These are phyloP conservation scores for Picus viridis DNA, from an alignment of 2,797 vertebrate species.

Conservation along the genomic window DNA sequence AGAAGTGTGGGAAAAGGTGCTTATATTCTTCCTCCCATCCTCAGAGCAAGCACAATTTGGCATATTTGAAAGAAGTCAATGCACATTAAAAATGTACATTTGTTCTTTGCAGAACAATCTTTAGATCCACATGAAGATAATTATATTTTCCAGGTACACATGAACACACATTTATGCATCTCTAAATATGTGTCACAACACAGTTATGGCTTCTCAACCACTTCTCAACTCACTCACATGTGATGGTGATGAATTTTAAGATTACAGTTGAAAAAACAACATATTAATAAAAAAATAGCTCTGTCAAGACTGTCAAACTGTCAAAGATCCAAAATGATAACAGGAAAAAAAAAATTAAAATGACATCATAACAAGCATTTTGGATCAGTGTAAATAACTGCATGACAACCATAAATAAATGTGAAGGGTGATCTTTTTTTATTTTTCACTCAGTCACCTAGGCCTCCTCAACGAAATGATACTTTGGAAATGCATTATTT, in stretches of 20 bases:
- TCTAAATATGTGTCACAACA: constrained; percentile 31
- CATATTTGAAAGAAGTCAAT: constrained; percentile 33
- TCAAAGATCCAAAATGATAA: constrained; percentile 46
- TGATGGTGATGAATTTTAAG: constrained; percentile 18
- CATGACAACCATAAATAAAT: constrained; percentile 29
- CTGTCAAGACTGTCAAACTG: constrained; percentile 6
- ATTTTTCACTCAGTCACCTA: constrained; percentile 73
- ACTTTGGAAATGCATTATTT: constrained; percentile 25
- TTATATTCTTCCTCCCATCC: constrained; percentile 26
- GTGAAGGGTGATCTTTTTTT: constrained; percentile 30
- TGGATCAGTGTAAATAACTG: constrained; percentile 32
- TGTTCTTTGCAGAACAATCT: not conserved
- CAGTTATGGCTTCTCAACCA: constrained; percentile 1
- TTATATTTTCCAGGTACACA: not conserved
- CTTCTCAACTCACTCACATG: constrained; percentile 24
- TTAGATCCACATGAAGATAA: not conserved
- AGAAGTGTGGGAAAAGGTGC: not conserved
- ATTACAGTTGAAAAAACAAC: not conserved
- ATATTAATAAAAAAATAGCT: not conserved
- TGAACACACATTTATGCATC: constrained; percentile 8
- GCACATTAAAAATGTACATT: not conserved
- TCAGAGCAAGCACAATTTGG: constrained; percentile 29
- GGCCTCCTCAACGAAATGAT: constrained; percentile 56
- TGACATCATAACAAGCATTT: constrained; percentile 31
- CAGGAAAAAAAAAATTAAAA: constrained; percentile 33